Percentiles rank a stretch among this genome's conserved stretches.
Conservation (phyloP, 2,113 vertebrate genomes). For the Neolamprologus variostigma region DNA sequence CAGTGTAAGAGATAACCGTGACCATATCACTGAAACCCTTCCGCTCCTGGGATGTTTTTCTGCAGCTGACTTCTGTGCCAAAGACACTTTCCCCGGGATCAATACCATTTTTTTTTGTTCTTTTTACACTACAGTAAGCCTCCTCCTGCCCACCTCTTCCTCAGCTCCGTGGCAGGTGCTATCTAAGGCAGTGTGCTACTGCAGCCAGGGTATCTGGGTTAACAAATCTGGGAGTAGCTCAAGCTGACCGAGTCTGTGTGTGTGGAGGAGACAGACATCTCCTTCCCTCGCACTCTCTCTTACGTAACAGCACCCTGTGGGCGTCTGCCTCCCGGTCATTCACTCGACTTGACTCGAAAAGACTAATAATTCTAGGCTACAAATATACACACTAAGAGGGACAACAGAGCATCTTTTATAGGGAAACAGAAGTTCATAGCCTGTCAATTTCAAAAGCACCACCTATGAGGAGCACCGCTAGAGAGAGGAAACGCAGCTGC, state of each 20-base stretch:
- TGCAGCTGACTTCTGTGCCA: neutral
- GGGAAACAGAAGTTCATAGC: neutral
- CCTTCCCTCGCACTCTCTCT: constrained; percentile 1
- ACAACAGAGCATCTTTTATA: neutral
- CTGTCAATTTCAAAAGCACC: neutral
- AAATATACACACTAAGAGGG: neutral
- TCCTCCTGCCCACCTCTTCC: neutral
- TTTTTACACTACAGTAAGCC: neutral
- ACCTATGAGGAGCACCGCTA: neutral
- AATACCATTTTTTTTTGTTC: neutral
- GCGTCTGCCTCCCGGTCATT: neutral
- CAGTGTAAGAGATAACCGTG: constrained; percentile 6
- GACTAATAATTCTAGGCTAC: neutral
- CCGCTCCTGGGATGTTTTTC: neutral
- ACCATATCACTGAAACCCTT: neutral
- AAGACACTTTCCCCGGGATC: neutral
- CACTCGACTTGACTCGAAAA: neutral
- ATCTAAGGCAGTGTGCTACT: constrained; percentile 58
- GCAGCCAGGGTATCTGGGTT: constrained; percentile 45
- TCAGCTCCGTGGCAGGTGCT: neutral
- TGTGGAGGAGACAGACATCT: constrained; percentile 26
- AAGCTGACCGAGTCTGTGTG: constrained; percentile 20
- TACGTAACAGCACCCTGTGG: constrained; percentile 24
- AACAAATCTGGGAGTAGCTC: constrained; percentile 46
- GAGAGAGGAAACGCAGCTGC: neutral